Percentiles rank a stretch among this genome's conserved stretches.
Conservation (phyloP, 2,797 vertebrate species). For the Sebastes taczanowskii region DNA sequence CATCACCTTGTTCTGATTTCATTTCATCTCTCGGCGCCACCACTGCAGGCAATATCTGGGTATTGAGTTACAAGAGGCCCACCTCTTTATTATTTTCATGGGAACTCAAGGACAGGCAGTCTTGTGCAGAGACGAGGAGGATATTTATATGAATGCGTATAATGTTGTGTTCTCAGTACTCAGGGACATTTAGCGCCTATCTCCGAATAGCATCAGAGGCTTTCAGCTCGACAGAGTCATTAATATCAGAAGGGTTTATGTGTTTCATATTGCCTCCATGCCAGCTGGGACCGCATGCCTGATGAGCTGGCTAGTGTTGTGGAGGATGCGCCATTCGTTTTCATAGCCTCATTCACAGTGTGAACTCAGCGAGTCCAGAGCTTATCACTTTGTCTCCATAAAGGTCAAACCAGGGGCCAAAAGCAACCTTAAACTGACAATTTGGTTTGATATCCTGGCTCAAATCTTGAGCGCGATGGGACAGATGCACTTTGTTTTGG, state of each 20-base stretch:
- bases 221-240: slow-evolving; percentile 73
- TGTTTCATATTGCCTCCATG: slow-evolving; percentile 76
- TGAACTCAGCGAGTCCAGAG: slow-evolving; percentile 38
- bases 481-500: neutral
- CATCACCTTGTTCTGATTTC: slow-evolving; percentile 87
- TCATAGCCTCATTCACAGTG: slow-evolving; percentile 41
- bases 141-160: slow-evolving; percentile 78
- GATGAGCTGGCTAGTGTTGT: slow-evolving; percentile 59
- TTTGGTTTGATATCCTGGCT: slow-evolving; percentile 11
- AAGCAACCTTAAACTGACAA: slow-evolving; percentile 1
- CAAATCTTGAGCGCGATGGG: neutral
- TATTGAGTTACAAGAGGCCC: slow-evolving; percentile 81
- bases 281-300: slow-evolving; percentile 72
- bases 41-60: slow-evolving; percentile 71
- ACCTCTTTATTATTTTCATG: slow-evolving; percentile 81
- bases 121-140: slow-evolving; percentile 61
- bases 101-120: slow-evolving; percentile 77
- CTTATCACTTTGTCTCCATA: slow-evolving; percentile 48
- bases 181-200: slow-evolving; percentile 74
- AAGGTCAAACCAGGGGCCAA: slow-evolving; percentile 34
- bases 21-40: slow-evolving; percentile 84
- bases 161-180: slow-evolving; percentile 75
- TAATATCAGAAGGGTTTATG: slow-evolving; percentile 77
- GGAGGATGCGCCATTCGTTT: slow-evolving; percentile 46
- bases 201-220: slow-evolving; percentile 79